These are phyloP conservation scores for Grammomys surdaster DNA, from an alignment of 2,113 vertebrate species.

Conservation along the genomic window DNA sequence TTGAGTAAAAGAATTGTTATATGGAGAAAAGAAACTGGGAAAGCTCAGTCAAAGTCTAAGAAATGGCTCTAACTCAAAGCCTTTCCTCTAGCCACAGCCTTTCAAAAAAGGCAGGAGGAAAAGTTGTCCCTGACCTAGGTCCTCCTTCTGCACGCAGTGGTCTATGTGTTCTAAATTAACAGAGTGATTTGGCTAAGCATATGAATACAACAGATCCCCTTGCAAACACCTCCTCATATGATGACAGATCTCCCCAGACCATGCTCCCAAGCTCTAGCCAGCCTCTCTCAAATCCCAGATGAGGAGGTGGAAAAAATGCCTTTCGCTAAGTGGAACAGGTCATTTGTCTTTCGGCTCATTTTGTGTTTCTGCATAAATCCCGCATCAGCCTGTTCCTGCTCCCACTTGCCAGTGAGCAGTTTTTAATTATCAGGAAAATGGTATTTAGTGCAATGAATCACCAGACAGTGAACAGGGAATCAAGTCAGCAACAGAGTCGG, in stretches of 20 bases:
- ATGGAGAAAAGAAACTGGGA: not conserved
- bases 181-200: not conserved
- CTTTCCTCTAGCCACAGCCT: not conserved
- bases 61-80: not conserved
- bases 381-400: conserved; percentile 69
- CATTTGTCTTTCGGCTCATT: conserved; percentile 56
- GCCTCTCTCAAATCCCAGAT: conserved; percentile 61
- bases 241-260: not conserved
- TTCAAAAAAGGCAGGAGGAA: no score
- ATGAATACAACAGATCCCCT: not conserved
- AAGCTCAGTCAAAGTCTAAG: not conserved
- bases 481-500: conserved; percentile 64
- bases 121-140: not conserved
- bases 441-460: conserved; percentile 85
- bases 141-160: not conserved
- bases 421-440: conserved; percentile 75
- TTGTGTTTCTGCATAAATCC: conserved; percentile 68
- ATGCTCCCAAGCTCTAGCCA: not conserved
- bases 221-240: not conserved
- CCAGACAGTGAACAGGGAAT: conserved; percentile 79
- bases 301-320: conserved; percentile 32
- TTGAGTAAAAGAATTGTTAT: not conserved
- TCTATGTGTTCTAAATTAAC: not conserved
- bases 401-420: conserved; percentile 73
- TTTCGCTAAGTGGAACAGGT: conserved; percentile 6